Evolutionary conservation across 2,888 invertebrate genomes (phyloP), one percentile per base, ranked within the genome.

Genomic region (Terebella lapidaria): DNA sequence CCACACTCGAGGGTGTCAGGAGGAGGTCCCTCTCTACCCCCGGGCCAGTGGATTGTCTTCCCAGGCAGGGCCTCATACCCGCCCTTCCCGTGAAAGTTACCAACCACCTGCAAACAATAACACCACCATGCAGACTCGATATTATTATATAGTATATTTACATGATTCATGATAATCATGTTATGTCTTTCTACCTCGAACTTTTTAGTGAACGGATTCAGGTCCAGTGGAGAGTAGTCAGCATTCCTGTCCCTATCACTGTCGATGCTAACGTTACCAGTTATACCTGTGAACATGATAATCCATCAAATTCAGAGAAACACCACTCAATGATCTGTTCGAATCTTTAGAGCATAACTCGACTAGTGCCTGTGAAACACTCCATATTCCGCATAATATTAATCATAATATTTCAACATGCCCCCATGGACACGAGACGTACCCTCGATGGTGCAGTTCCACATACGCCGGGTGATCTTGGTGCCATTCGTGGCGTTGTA

Each of bases 171-270:
- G n/a, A 20, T 20, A 49, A 49, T n/a, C n/a, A n/a, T n/a, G n/a
- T n/a, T n/a, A n/a, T n/a, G n/a, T n/a, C n/a, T n/a, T n/a, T n/a
- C 83, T 71, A 90, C 90, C 85, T 90, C 88, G 74, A 92, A 93
- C 62, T 86, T 85, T 62, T 88, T 83, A 1, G 89, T 89, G 0
- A 80, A 81, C 0, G 91, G 90, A 80, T 96, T 89, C 88, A 95
- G 90, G 74, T 95, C 94, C 52, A 96, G 84, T 54, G 97, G 83
- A 0, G 95, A 93, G 78, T 96, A 97, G 59, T 94, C 93, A 0
- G 92, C 92, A 64, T 93, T 90, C 49, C 95, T 86, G 80, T 96
- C 96, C 0, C 95, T 96, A 80, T 96, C 96, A 26, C 86, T 86
- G 78, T 97, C 94, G 71, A 97, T 94, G 57, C 90, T 89, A 29